A percentile compares a stretch with the other conserved stretches of the same genome.
Conservation (phyloP, 2,888 invertebrate species). For the Eurytoma adleriae region DNA sequence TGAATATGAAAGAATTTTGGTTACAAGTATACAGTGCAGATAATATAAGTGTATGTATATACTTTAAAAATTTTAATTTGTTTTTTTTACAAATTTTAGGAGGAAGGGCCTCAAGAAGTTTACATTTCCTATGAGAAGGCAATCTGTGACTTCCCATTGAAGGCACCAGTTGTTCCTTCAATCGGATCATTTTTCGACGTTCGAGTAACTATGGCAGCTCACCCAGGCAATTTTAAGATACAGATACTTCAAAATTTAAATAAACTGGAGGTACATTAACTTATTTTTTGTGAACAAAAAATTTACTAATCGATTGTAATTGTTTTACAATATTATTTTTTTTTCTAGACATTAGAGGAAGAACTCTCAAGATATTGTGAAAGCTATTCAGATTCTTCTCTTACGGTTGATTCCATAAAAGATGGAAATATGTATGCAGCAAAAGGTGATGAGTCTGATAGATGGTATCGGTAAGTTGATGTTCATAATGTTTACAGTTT, state of each 20-base stretch:
- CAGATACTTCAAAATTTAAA: constrained; percentile 64
- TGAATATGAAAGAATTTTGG: constrained; percentile 78
- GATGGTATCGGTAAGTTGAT: constrained; percentile 85
- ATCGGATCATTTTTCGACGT: constrained; percentile 80
- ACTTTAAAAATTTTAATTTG: too few species aligned
- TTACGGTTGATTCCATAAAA: constrained; percentile 72
- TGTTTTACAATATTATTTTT: constrained; percentile 1
- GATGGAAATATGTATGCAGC: constrained; percentile 84
- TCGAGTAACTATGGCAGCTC: constrained; percentile 79
- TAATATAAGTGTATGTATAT: constrained; percentile 79
- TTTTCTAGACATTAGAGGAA: constrained; percentile 79
- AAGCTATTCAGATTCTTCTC: constrained; percentile 77
- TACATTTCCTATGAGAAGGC: constrained; percentile 35
- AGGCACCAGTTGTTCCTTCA: constrained; percentile 75
- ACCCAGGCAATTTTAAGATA: constrained; percentile 85
- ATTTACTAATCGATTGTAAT: not conserved
- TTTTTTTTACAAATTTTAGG: constrained; percentile 25
- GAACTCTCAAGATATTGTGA: constrained; percentile 81
- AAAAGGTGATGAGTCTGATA: constrained; percentile 81
- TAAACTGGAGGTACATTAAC: constrained; percentile 60
- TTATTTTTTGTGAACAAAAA: too few species aligned
- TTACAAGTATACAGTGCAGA: constrained; percentile 81
- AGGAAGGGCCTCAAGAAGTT: constrained; percentile 40
- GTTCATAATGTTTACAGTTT: not conserved
- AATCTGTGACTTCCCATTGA: constrained; percentile 62